phyloP scores from a whole-genome alignment of 2,113 vertebrate genomes.

The Eleginops maclovinus region DNA sequence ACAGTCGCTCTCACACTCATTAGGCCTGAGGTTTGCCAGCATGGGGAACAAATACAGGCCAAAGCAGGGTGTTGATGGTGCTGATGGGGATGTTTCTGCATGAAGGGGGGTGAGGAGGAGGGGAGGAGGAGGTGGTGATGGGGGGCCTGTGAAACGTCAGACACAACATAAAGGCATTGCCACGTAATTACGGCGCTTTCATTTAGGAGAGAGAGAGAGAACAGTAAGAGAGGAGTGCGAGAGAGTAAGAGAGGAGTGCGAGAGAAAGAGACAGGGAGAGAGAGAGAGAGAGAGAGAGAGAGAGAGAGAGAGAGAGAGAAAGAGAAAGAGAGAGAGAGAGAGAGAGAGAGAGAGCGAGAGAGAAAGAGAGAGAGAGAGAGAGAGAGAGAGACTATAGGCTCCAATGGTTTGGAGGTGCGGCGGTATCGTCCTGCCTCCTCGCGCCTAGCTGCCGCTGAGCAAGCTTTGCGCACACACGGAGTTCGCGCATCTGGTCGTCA shows the following conservation, averaged over 20 bases:
- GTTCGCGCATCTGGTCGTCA: constrained; percentile 88
- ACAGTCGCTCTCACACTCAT: neutral
- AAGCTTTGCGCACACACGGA: constrained; percentile 69
- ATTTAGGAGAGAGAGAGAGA: constrained; percentile 22
- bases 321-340: constrained; percentile 15
- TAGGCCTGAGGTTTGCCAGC: constrained; percentile 20
- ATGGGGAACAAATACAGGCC: constrained; percentile 7
- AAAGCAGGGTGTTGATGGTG: constrained; percentile 29
- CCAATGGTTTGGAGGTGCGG: constrained; percentile 67
- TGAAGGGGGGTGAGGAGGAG: neutral
- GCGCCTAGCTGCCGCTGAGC: constrained; percentile 61
- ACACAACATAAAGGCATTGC: constrained; percentile 86
- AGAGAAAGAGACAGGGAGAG: constrained; percentile 7
- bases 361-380: constrained; percentile 32
- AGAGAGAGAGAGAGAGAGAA: constrained; percentile 29
- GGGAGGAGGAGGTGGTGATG: constrained; percentile 18
- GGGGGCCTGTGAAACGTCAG: constrained; percentile 88
- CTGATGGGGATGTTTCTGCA: constrained; percentile 37
- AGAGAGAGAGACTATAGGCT: constrained; percentile 56
- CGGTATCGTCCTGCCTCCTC: constrained; percentile 74
- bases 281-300: constrained; percentile 33
- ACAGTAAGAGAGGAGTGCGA: no score
- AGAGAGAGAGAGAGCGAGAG: constrained; percentile 27
- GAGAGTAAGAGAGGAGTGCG: constrained; percentile 37
- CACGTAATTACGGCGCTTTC: constrained; percentile 88